A percentile compares a stretch with the other conserved stretches of the same genome.
These are phyloP conservation scores for Typhlichthys subterraneus DNA, from an alignment of 2,797 vertebrate species.

Conservation along the genomic window DNA sequence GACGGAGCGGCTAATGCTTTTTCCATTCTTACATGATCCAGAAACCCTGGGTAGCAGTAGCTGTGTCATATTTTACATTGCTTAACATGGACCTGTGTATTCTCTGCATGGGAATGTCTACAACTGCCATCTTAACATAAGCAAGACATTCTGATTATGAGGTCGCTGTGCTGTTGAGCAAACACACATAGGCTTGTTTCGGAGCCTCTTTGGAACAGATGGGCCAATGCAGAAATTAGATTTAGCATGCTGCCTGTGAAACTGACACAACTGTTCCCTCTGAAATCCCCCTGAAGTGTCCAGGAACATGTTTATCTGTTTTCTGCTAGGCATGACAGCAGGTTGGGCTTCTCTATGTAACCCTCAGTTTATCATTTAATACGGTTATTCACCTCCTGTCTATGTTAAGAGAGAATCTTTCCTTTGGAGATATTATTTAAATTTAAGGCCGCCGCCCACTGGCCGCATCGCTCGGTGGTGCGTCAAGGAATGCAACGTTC, in stretches of 20 bases:
- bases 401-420: slow-evolving; percentile 1
- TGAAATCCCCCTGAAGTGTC: neutral
- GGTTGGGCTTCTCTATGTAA: slow-evolving; percentile 30
- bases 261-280: neutral
- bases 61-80: neutral
- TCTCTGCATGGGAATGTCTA: neutral
- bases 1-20: neutral
- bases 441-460: too few species aligned
- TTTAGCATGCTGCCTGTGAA: neutral
- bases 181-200: neutral
- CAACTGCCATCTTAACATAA: neutral
- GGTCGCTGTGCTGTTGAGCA: neutral
- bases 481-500: too few species aligned
- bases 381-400: slow-evolving; percentile 1
- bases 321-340: too few species aligned
- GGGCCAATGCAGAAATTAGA: neutral
- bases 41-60: neutral
- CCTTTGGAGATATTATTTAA: neutral
- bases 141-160: neutral
- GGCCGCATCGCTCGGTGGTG: too few species aligned
- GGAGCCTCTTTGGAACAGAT: neutral
- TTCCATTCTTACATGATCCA: neutral
- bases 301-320: too few species aligned
- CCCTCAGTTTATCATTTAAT: slow-evolving; percentile 44
- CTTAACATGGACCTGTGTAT: neutral